phyloP scores from a whole-genome alignment of 2,113 vertebrate species.

The Cnemophilus loriae region DNA sequence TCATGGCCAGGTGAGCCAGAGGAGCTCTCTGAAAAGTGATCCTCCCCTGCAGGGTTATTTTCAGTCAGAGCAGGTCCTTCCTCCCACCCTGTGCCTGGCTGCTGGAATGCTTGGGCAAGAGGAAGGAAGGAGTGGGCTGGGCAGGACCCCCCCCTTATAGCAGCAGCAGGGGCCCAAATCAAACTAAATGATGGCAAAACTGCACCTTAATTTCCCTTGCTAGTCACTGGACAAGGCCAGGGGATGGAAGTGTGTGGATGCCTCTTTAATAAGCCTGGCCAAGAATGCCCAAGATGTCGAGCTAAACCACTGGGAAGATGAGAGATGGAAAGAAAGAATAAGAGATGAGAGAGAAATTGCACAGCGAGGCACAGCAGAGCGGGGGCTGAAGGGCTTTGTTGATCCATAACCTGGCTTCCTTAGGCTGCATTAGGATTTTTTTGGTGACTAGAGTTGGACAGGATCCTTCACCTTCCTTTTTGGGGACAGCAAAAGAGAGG shows the following conservation, averaged over 20 bases:
- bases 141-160: background rate
- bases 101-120: background rate
- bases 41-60: background rate
- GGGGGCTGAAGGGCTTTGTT: background rate
- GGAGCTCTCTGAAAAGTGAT: background rate
- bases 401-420: background rate
- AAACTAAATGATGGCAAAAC: background rate
- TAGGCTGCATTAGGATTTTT: background rate
- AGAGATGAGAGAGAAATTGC: background rate
- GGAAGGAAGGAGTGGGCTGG: background rate
- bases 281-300: background rate
- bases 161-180: background rate
- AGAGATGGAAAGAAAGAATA: background rate
- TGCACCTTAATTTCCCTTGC: background rate
- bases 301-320: background rate
- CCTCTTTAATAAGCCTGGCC: background rate
- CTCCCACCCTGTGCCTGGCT: background rate
- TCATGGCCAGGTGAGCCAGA: background rate
- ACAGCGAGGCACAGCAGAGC: accelerated
- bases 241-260: background rate
- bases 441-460: background rate
- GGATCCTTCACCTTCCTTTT: background rate
- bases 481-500: background rate
- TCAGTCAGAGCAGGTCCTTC: background rate
- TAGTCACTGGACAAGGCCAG: background rate